These are phyloP conservation scores for Poeciliopsis presidionis DNA, from an alignment of 2,797 vertebrate genomes.

Conservation along the genomic window DNA sequence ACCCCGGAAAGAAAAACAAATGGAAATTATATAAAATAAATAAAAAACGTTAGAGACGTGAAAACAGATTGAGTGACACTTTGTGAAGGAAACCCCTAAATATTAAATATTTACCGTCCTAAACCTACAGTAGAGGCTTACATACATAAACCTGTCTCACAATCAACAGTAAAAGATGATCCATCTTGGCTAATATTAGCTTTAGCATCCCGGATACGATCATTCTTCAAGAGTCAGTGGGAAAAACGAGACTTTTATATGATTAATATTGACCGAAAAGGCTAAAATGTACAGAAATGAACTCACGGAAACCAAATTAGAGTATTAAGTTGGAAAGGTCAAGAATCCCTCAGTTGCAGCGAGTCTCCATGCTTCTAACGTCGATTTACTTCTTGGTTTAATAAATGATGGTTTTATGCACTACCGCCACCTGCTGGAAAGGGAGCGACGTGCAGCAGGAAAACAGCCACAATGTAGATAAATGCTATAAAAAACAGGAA, in stretches of 20 bases:
- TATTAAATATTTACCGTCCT: not conserved
- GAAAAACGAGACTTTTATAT: not conserved
- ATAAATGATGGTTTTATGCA: not conserved
- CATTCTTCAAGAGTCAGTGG: not conserved
- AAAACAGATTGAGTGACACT: not conserved
- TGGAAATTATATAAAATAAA: not conserved
- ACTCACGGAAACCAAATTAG: conserved; percentile 23
- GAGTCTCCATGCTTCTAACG: conserved; percentile 47
- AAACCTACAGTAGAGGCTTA: not conserved
- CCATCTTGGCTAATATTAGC: conserved; percentile 4
- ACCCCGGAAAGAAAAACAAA: conserved; percentile 8
- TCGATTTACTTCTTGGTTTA: conserved; percentile 28
- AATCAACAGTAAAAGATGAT: not conserved
- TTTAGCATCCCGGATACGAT: not conserved
- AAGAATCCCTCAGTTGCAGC: conserved; percentile 35
- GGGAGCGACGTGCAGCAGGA: not conserved
- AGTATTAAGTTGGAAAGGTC: conserved; percentile 62
- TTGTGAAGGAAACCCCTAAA: too few species aligned
- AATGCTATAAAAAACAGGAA: too few species aligned
- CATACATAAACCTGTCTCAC: not conserved
- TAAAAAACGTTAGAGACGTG: not conserved
- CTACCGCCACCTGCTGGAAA: not conserved
- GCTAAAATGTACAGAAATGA: rapidly evolving
- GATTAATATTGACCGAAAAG: rapidly evolving
- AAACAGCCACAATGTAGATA: not conserved